These are phyloP conservation scores for Sparus aurata DNA, from an alignment of 2,797 vertebrate genomes.

Conservation along the genomic window DNA sequence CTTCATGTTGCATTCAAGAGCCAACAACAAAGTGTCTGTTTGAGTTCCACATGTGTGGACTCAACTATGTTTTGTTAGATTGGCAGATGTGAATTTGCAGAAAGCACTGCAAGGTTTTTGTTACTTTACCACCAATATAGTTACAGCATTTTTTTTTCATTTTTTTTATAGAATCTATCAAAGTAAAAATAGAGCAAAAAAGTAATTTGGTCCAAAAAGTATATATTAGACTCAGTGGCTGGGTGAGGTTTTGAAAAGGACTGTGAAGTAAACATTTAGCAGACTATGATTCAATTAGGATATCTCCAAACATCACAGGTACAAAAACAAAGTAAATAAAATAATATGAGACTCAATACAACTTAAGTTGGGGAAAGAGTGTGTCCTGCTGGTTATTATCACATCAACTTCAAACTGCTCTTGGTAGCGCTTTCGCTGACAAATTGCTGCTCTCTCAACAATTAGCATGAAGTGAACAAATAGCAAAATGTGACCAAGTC, in stretches of 20 bases:
- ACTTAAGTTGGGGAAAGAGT: neutral
- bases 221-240: neutral
- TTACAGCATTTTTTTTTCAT: neutral
- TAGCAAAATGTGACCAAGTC: neutral
- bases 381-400: neutral
- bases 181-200: neutral
- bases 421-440: neutral
- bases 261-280: neutral
- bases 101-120: neutral
- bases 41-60: slow-evolving; percentile 9
- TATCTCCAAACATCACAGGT: neutral
- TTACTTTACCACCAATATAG: neutral
- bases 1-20: slow-evolving; percentile 46
- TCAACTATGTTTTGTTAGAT: slow-evolving; percentile 12
- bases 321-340: neutral
- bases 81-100: slow-evolving; percentile 18
- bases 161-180: neutral
- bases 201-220: neutral
- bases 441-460: neutral
- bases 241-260: neutral
- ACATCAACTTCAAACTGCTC: neutral
- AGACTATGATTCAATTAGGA: neutral
- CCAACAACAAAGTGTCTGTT: slow-evolving; percentile 25
- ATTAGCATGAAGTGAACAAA: neutral
- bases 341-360: neutral